Conservation (phyloP, 2,797 vertebrate species). For the Malurus splendens region DNA sequence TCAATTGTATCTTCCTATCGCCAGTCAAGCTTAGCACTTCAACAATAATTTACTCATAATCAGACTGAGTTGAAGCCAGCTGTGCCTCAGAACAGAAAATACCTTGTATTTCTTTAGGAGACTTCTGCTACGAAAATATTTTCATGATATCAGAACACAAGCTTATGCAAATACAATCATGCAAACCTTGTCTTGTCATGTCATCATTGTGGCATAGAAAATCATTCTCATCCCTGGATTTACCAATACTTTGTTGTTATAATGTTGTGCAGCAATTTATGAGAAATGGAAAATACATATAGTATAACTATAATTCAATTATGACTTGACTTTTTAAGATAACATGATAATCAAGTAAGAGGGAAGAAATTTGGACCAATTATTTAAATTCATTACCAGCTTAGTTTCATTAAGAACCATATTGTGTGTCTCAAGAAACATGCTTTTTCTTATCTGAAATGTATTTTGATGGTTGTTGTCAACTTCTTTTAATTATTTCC, state of each 20-base stretch:
- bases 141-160: neutral
- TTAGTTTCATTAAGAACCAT: neutral
- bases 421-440: neutral
- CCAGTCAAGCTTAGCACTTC: slow-evolving; percentile 6
- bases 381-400: neutral
- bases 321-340: neutral
- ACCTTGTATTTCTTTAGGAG: neutral
- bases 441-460: neutral
- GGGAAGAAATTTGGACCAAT: neutral
- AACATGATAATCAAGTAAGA: neutral
- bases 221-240: neutral
- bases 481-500: neutral
- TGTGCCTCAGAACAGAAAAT: slow-evolving; percentile 11
- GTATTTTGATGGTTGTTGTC: neutral
- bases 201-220: neutral
- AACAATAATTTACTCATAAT: slow-evolving; percentile 27
- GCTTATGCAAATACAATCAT: neutral
- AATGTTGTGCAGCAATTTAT: neutral
- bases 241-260: neutral
- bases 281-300: neutral
- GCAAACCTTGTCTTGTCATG: neutral
- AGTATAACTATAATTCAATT: neutral
- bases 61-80: slow-evolving; percentile 3
- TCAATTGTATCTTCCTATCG: neutral
- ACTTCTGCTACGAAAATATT: neutral